Conservation (phyloP, 2,888 invertebrate species). For the Drosophila gaucha region DNA sequence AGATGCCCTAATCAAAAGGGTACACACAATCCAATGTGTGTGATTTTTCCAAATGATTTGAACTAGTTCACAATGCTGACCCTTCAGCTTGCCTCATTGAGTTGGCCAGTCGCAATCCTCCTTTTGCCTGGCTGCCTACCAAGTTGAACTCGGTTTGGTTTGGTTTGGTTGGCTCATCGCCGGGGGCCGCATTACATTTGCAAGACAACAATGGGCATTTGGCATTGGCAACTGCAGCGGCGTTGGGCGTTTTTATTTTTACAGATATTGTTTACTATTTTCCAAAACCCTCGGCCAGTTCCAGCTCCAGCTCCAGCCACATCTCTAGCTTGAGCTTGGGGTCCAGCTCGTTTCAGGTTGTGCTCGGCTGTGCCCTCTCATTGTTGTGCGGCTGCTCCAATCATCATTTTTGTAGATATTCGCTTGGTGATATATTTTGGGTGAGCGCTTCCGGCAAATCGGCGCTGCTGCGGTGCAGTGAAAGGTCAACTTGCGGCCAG, state of each 20-base stretch:
- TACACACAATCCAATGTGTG: slow-evolving; percentile 5
- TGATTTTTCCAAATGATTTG: slow-evolving; percentile 46
- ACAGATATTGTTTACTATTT: slow-evolving; percentile 82
- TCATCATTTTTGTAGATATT: slow-evolving; percentile 75
- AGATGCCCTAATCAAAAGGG: too few relatives aligned
- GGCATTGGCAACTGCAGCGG: slow-evolving; percentile 66
- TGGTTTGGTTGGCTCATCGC: slow-evolving; percentile 42
- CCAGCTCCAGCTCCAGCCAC: slow-evolving; percentile 9
- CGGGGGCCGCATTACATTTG: slow-evolving; percentile 71
- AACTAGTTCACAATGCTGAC: slow-evolving; percentile 45
- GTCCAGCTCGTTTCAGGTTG: slow-evolving; percentile 50
- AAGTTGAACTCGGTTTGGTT: slow-evolving; percentile 38
- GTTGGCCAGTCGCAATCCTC: too few relatives aligned
- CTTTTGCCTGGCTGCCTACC: slow-evolving; percentile 41
- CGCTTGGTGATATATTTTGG: slow-evolving; percentile 79
- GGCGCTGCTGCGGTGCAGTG: slow-evolving; percentile 62
- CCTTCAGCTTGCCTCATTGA: slow-evolving; percentile 12
- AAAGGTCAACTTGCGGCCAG: slow-evolving; percentile 75
- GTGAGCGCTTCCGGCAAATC: slow-evolving; percentile 78
- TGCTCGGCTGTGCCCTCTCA: slow-evolving; percentile 71
- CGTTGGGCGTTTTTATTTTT: slow-evolving; percentile 83
- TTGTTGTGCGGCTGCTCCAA: slow-evolving; percentile 72
- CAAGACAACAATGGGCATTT: slow-evolving; percentile 77
- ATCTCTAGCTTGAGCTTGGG: slow-evolving; percentile 13
- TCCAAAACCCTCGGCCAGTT: slow-evolving; percentile 20